These are phyloP conservation scores for Gymnoscelis rufifasciata DNA, from an alignment of 2,888 invertebrate genomes.

Conservation along the genomic window DNA sequence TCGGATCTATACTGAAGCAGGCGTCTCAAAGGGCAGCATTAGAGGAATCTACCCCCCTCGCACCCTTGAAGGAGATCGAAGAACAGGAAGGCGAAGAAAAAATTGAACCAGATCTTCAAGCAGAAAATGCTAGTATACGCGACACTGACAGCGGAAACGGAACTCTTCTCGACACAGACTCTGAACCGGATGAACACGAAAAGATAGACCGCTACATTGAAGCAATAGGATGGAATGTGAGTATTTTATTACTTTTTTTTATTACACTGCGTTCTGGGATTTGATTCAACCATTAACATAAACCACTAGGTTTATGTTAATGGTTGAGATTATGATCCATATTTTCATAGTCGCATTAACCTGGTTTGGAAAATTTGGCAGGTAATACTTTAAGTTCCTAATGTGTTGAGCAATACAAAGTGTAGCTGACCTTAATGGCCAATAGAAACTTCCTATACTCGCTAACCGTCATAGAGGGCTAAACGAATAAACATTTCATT, in stretches of 20 bases:
- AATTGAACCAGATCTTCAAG: slow-evolving; percentile 51
- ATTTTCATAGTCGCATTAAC: slow-evolving; percentile 12
- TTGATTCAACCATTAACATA: slow-evolving; percentile 18
- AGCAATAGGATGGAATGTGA: slow-evolving; percentile 87
- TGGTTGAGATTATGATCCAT: slow-evolving; percentile 7
- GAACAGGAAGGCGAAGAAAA: slow-evolving; percentile 67
- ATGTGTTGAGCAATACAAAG: slow-evolving; percentile 5
- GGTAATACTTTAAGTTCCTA: not conserved
- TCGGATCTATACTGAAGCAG: slow-evolving; percentile 85
- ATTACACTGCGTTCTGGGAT: slow-evolving; percentile 20
- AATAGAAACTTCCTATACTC: slow-evolving; percentile 11
- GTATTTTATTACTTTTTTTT: slow-evolving; percentile 55
- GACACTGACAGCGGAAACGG: slow-evolving; percentile 77
- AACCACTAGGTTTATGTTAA: slow-evolving; percentile 21
- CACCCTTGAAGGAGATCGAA: slow-evolving; percentile 68
- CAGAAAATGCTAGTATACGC: slow-evolving; percentile 54
- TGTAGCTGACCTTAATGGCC: slow-evolving; percentile 9
- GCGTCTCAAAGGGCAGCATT: slow-evolving; percentile 78
- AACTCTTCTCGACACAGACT: slow-evolving; percentile 81
- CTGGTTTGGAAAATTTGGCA: slow-evolving; percentile 1
- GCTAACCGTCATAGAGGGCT: slow-evolving; percentile 14
- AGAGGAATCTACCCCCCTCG: slow-evolving; percentile 77
- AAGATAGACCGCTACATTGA: slow-evolving; percentile 81
- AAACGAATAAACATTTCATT: slow-evolving; percentile 36
- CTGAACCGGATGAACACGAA: slow-evolving; percentile 82